These are phyloP conservation scores for Pelobates fuscus DNA, from an alignment of 2,113 vertebrate genomes.

Conservation along the genomic window DNA sequence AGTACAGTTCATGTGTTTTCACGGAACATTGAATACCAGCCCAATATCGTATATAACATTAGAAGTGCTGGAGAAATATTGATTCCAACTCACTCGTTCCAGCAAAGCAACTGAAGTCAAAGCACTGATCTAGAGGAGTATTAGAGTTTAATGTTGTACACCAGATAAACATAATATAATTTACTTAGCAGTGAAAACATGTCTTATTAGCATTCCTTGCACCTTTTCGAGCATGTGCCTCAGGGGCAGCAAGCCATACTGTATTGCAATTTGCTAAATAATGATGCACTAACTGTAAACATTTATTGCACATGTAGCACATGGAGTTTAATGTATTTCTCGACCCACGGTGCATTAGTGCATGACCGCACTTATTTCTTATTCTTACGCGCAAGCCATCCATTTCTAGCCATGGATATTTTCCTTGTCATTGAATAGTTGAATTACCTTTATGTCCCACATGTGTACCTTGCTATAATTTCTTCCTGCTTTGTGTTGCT, in stretches of 20 bases:
- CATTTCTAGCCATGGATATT: background rate
- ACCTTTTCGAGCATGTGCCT: slow-evolving; percentile 12
- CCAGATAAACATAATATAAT: slow-evolving; percentile 34
- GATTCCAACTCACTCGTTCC: slow-evolving; percentile 21
- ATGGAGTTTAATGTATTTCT: slow-evolving; percentile 9
- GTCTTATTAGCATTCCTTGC: background rate
- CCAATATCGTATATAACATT: slow-evolving; percentile 26
- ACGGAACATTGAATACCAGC: slow-evolving; percentile 17
- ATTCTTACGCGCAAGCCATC: background rate
- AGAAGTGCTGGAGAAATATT: slow-evolving; percentile 36
- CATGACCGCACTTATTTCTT: background rate
- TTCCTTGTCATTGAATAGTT: background rate
- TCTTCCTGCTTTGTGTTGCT: background rate
- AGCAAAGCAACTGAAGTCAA: slow-evolving; percentile 3
- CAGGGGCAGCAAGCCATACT: background rate
- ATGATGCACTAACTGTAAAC: slow-evolving; percentile 20
- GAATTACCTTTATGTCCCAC: background rate
- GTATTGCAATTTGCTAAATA: background rate
- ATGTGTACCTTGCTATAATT: background rate
- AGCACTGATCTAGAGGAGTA: slow-evolving; percentile 15
- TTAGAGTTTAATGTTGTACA: slow-evolving; percentile 24
- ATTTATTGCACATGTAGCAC: slow-evolving; percentile 11
- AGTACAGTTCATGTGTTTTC: slow-evolving; percentile 20
- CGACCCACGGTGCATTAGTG: background rate
- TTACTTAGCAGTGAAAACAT: slow-evolving; percentile 31